phyloP scores from a whole-genome alignment of 2,113 vertebrate species.

The Dipodomys ordii region DNA sequence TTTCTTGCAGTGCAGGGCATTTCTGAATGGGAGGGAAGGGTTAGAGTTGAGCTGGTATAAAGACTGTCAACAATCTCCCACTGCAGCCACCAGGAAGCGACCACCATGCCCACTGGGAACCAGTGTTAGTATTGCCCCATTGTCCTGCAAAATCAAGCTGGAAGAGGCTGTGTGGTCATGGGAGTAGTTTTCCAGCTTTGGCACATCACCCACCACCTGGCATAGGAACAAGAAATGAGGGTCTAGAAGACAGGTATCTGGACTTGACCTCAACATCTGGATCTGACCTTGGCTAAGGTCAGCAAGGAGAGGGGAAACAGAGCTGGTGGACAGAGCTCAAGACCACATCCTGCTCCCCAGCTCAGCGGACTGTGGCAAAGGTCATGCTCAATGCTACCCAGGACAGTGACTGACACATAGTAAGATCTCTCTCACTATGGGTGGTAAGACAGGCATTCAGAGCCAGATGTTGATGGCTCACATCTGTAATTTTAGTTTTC shows the following conservation, averaged over 20 bases:
- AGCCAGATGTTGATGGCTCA: no score
- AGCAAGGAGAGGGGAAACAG: neutral
- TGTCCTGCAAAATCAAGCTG: neutral
- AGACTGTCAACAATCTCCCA: neutral
- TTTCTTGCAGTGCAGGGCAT: neutral
- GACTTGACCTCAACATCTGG: neutral
- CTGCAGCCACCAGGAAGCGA: neutral
- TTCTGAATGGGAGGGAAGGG: neutral
- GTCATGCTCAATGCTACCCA: neutral
- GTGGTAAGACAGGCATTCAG: neutral
- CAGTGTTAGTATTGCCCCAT: neutral
- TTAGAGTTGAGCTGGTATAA: fast-evolving
- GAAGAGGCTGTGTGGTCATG: neutral
- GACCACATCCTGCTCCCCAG: neutral
- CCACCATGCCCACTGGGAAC: fast-evolving
- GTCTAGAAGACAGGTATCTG: neutral
- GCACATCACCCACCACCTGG: no score
- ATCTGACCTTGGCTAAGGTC: neutral
- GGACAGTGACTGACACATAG: neutral
- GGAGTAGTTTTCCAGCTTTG: neutral
- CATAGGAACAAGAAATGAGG: neutral
- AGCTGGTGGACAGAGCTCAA: neutral
- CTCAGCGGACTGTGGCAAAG: neutral
- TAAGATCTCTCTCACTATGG: neutral
- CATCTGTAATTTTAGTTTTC: no score